Conservation (phyloP, 64 coral and sea anemone species). For the Montipora efflorescens region DNA sequence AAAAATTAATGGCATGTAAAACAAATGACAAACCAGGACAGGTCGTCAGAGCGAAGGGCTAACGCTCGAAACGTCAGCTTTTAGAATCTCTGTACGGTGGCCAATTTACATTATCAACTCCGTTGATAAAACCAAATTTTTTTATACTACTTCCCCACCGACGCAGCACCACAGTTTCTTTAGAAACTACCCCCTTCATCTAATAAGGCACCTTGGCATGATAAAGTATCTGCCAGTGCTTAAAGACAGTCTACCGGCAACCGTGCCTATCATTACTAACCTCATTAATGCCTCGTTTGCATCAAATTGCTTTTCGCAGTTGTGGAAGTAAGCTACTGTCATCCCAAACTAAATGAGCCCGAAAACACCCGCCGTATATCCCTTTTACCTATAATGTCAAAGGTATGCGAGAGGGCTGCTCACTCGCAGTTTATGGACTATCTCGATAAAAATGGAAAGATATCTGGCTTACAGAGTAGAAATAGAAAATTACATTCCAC, state of each 20-base stretch:
- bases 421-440: slow-evolving; percentile 5
- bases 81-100: too few species aligned
- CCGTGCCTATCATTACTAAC: slow-evolving; percentile 37
- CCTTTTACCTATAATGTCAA: slow-evolving; percentile 57
- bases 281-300: slow-evolving; percentile 51
- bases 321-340: slow-evolving; percentile 48
- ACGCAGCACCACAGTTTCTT: too few species aligned
- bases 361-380: neutral
- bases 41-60: too few species aligned
- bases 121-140: too few species aligned
- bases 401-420: slow-evolving; percentile 19
- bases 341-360: neutral
- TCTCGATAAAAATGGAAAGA: slow-evolving; percentile 20
- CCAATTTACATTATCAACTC: too few species aligned
- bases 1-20: too few species aligned
- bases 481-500: slow-evolving; percentile 52
- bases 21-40: too few species aligned
- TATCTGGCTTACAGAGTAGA: slow-evolving; percentile 39
- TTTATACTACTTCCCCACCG: too few species aligned
- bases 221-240: slow-evolving; percentile 53
- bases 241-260: slow-evolving; percentile 40
- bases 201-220: slow-evolving; percentile 49
- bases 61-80: too few species aligned
- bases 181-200: neutral
- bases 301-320: slow-evolving; percentile 6